Evolutionary conservation across 2,797 vertebrate species (phyloP), one percentile per base, ranked within the genome.

Genomic region (Urocyon cinereoargenteus): DNA sequence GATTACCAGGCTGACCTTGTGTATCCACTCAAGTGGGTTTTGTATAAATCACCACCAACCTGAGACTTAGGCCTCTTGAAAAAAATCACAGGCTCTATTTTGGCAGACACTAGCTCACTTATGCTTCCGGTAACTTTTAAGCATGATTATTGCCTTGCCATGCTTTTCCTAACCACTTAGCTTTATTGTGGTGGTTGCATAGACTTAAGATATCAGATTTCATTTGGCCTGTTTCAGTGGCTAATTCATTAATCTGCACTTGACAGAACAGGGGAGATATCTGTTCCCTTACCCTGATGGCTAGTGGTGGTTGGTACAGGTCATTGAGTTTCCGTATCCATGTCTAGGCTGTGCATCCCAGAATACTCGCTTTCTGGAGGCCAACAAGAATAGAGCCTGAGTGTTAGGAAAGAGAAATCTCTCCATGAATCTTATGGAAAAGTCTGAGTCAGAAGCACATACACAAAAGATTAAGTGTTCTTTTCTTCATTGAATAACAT

Each of bases 171-270:
- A 86, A 53, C 36, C 85, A 83, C 53, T 96, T 92, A 83, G 59
- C 66, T 94, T 81, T 96, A 34, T 77, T 86, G 31, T 82, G 91
- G 79, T 84, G 87, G 93, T 79, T 73, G 22, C 75, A 86, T 36
- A 94, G 66, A 93, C 61, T 72, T 93, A 93, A 70, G 31, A 51
- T 96, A 85, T 26, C 73, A 94, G 93, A 94, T 95, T 81, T 31
- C 51, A 81, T 40, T 84, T 94, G 21, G 4, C 83, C 70, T 78
- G 10, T 84, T 95, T 92, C 78, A 49, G 14, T 61, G 13, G 28
- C 82, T 92, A 61, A 83, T 91, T 95, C 87, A 49, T 96, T 82
- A 70, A 45, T 61, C 62, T 97, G n/a, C 55, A 78, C 91, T 96
- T 86, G 87, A 68, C 15, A 88, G 75, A 66, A 73, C 55, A 72